Conservation (phyloP, 2,888 invertebrate species). For the Danaus chrysippus region DNA sequence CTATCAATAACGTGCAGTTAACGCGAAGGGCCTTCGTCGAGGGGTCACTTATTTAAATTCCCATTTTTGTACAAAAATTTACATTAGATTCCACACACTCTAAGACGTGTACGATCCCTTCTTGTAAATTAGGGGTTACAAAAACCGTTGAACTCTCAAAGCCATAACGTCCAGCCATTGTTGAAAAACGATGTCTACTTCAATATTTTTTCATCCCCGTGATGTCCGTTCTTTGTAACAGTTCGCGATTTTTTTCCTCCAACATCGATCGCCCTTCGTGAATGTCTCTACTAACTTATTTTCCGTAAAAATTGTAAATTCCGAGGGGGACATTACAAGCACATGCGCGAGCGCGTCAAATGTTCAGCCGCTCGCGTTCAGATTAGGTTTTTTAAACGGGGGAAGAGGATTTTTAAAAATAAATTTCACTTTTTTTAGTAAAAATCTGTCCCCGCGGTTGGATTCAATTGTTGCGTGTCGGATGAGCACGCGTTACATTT, state of each 20-base stretch:
- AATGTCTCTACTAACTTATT: conserved; percentile 66
- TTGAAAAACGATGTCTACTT: conserved; percentile 59
- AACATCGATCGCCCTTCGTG: conserved; percentile 57
- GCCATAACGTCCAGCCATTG: conserved; percentile 73
- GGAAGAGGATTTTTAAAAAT: conserved; percentile 73
- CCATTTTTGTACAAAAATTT: conserved; percentile 76
- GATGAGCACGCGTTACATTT: conserved; percentile 77
- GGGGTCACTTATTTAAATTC: conserved; percentile 76
- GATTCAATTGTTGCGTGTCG: conserved; percentile 78
- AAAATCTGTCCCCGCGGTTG: conserved; percentile 70
- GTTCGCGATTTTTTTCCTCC: conserved; percentile 59
- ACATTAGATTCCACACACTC: conserved; percentile 70
- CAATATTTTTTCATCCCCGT: conserved; percentile 58
- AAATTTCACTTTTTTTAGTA: conserved; percentile 69
- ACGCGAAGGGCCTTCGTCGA: conserved; percentile 58
- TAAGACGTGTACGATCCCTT: conserved; percentile 67
- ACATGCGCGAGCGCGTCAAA: conserved; percentile 79
- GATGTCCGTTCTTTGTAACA: conserved; percentile 64
- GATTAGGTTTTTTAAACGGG: conserved; percentile 74
- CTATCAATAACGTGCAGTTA: conserved; percentile 67
- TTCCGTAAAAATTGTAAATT: conserved; percentile 69
- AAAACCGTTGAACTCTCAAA: conserved; percentile 73
- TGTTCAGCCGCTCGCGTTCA: conserved; percentile 74
- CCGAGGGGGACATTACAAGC: conserved; percentile 76
- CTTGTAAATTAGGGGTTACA: conserved; percentile 77